Conservation (phyloP, 2,113 vertebrate species). For the Xyrauchen texanus region DNA sequence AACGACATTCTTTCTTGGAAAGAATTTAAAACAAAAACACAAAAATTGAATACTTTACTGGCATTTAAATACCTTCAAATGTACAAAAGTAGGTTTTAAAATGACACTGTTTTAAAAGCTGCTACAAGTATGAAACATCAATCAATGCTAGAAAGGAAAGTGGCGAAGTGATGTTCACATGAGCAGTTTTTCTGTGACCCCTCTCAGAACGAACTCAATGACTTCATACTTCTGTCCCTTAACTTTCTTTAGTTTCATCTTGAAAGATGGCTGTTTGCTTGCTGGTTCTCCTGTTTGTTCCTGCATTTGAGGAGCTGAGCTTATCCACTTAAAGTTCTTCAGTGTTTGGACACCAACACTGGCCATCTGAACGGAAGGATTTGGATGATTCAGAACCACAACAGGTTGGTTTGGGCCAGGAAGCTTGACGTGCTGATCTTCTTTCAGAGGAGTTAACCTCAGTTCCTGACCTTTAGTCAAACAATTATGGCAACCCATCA, state of each 20-base stretch:
- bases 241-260: slow-evolving; percentile 91
- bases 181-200: slow-evolving; percentile 31
- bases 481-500: slow-evolving; percentile 29
- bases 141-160: neutral
- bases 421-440: slow-evolving; percentile 82
- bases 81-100: neutral
- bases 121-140: neutral
- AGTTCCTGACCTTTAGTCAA: slow-evolving; percentile 42
- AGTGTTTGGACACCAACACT: slow-evolving; percentile 28
- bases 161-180: too few species aligned
- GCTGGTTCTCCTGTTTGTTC: slow-evolving; percentile 45
- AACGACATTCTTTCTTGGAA: too few species aligned
- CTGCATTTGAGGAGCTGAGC: neutral
- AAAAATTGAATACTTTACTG: too few species aligned
- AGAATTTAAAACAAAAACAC: too few species aligned
- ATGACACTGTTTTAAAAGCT: neutral
- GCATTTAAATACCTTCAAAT: too few species aligned
- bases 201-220: slow-evolving; percentile 61
- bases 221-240: slow-evolving; percentile 88
- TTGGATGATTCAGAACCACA: slow-evolving; percentile 92
- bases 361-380: slow-evolving; percentile 53
- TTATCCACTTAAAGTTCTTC: slow-evolving; percentile 1
- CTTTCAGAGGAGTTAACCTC: slow-evolving; percentile 77
- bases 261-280: slow-evolving; percentile 82
- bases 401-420: slow-evolving; percentile 91